phyloP scores from a whole-genome alignment of 2,113 vertebrate species.

The Carlito syrichta region DNA sequence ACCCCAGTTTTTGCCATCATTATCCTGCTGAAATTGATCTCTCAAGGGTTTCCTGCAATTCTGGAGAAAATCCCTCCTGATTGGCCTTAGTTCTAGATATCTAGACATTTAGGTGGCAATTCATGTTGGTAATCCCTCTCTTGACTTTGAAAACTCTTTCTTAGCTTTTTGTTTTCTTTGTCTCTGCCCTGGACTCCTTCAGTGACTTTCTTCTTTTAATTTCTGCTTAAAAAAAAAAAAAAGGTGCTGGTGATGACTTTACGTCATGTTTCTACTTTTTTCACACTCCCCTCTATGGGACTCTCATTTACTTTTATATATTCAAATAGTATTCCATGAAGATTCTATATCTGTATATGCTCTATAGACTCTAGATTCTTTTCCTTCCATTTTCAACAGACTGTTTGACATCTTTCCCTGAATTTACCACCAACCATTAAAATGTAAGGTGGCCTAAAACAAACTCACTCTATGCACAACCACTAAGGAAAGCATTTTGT shows the following conservation, averaged over 20 bases:
- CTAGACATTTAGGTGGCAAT: background rate
- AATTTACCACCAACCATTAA: background rate
- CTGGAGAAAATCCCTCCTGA: background rate
- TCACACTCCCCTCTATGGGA: background rate
- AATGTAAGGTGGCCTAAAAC: background rate
- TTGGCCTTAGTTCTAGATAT: background rate
- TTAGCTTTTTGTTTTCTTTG: background rate
- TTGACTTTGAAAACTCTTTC: background rate
- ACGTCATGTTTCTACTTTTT: background rate
- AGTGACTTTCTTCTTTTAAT: background rate
- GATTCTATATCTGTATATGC: background rate
- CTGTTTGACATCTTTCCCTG: background rate
- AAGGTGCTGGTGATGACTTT: background rate
- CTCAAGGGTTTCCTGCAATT: background rate
- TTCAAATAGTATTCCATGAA: background rate
- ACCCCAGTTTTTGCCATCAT: rapidly evolving
- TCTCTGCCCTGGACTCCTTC: background rate
- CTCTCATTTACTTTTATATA: background rate
- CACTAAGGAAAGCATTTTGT: background rate
- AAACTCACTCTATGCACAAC: background rate
- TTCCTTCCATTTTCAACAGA: background rate
- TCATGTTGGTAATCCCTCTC: background rate
- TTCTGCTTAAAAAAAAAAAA: background rate
- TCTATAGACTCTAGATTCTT: background rate
- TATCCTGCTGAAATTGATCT: background rate